Evolutionary conservation across 1,140 invertebrate genomes (phyloP).

Genomic region (Euwallacea fornicatus): DNA sequence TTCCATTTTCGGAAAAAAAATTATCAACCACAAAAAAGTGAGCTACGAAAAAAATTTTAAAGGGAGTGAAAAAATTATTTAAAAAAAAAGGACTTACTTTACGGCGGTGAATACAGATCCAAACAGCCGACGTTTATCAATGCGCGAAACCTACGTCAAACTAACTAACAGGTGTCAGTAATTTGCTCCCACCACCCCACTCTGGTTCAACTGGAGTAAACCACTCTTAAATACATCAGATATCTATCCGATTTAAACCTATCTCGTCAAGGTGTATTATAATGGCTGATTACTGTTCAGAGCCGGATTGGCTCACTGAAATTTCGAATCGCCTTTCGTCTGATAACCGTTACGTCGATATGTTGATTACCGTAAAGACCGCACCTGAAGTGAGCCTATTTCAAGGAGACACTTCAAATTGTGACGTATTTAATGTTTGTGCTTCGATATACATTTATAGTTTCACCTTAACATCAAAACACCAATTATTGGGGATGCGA

Average conservation of each 20-base stretch:
- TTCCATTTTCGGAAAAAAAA: background rate
- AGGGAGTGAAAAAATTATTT: background rate
- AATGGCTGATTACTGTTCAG: slow-evolving; percentile 28
- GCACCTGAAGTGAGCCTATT: background rate
- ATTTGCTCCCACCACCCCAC: slow-evolving; percentile 24
- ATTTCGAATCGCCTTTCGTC: background rate
- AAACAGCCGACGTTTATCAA: background rate
- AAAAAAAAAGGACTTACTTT: background rate
- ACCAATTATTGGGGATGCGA: too few relatives aligned
- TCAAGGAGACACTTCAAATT: background rate
- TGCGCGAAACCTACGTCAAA: background rate
- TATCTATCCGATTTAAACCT: slow-evolving; percentile 22
- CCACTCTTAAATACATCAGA: slow-evolving; percentile 37
- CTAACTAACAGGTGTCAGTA: slow-evolving; percentile 1
- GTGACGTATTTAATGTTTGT: background rate
- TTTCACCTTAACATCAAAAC: too few relatives aligned
- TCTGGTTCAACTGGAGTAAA: slow-evolving; percentile 20
- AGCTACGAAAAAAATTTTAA: background rate
- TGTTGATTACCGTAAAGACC: background rate
- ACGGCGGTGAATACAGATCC: background rate
- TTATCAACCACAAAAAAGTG: background rate
- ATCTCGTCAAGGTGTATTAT: slow-evolving; percentile 28
- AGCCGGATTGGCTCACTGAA: slow-evolving; percentile 10
- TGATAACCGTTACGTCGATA: too few relatives aligned
- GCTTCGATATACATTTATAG: too few relatives aligned